Evolutionary conservation across 2,888 invertebrate genomes (phyloP), one percentile per base, ranked within the genome.

Genomic region (Hypsopygia costalis): DNA sequence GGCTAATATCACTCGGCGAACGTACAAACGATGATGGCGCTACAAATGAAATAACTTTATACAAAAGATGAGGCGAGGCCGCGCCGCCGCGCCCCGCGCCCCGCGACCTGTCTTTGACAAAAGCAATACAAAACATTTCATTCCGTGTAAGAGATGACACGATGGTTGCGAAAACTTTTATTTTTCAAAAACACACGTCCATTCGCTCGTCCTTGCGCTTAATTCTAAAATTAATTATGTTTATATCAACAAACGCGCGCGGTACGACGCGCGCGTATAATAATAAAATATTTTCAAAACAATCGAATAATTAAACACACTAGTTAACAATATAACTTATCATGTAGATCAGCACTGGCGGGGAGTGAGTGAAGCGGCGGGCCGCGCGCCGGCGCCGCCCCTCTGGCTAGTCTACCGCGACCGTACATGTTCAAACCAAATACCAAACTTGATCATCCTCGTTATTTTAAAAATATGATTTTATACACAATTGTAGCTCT

Each of bases 301-400:
- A 87, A 88, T 88, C 87, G 87, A 87, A 88, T 86, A 86, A 85
- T 86, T 87, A 87, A 87, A 88, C 87, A 87, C 88, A 88, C 88
- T 88, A 87, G 88, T 87, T 83, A 88, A 88, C 88, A 88, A 88
- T 74, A 73, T 77, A 79, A 80, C 73, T 82, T 70, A 77, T 77
- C 16, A 16, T 16, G 16, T 16, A 16, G 81, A 67, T 73, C 81
- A 69, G 71, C 77, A 66, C 63, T 53, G 62, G 67, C 49, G 70
- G 62, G 50, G 58, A 52, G 56, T 39, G 53, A 43, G 59, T 53
- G 53, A 58, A 54, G 55, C 47, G 47, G 42, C 38, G 52, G 51
- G 46, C 49, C 46, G 55, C 52, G 47, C 47, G 48, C 43, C 46
- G 40, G 55, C 47, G 57, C 47, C 53, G 55, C 54, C 47, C 52